phyloP scores from a whole-genome alignment of 2,888 invertebrate genomes.

The Hipparchia sbordonii region DNA sequence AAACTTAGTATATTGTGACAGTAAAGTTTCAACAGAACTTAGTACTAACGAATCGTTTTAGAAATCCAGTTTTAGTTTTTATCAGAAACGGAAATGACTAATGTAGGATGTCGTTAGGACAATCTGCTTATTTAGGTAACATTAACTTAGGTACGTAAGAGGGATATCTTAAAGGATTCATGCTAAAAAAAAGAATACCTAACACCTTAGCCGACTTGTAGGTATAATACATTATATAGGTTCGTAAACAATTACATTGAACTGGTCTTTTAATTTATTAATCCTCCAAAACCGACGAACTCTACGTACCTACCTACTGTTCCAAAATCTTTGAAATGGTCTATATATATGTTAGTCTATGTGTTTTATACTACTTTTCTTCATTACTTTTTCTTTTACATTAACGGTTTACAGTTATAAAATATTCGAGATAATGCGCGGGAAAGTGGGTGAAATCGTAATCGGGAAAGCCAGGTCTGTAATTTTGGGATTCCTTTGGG shows the following conservation, averaged over 20 bases:
- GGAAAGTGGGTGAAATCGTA: slow-evolving; percentile 59
- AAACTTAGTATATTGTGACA: too few species aligned
- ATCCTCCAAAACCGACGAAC: background rate
- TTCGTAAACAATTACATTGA: too few species aligned
- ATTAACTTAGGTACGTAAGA: background rate
- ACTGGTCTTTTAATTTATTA: too few species aligned
- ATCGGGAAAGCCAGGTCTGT: slow-evolving; percentile 48
- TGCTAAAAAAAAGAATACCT: background rate
- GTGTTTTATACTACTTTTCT: too few species aligned
- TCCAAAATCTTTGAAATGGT: too few species aligned
- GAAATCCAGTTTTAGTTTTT: slow-evolving; percentile 3
- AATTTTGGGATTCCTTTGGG: slow-evolving; percentile 66
- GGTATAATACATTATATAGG: too few species aligned
- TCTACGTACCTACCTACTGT: too few species aligned
- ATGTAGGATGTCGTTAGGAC: background rate
- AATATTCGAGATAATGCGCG: slow-evolving; percentile 31
- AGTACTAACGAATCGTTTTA: too few species aligned
- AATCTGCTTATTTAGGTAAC: background rate
- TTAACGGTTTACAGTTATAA: slow-evolving; percentile 15
- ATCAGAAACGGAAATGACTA: background rate
- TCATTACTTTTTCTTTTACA: background rate
- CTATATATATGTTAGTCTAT: too few species aligned
- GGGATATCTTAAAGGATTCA: background rate
- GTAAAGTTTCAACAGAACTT: too few species aligned
- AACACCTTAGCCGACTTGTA: too few species aligned